Evolutionary conservation across 1,140 invertebrate genomes (phyloP), one percentile per base, ranked within the genome.

Genomic region (Nephila pilipes): DNA sequence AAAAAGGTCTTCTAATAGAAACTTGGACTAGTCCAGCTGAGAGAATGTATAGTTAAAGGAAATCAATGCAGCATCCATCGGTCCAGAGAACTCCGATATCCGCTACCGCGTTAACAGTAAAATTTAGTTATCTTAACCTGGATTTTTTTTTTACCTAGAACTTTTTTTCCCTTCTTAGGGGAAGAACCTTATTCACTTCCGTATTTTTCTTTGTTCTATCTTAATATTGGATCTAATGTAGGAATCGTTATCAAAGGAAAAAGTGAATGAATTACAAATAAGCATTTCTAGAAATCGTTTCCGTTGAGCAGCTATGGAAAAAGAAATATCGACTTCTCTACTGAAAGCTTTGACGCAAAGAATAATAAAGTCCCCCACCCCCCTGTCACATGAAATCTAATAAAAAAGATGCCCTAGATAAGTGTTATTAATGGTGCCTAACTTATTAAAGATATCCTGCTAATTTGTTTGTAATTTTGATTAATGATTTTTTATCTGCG

Each of bases 31-130:
- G 80, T 54, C 36, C 80, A 81, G 80, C 38, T 20, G n/a, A 81
- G 38, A n/a, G 46, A 81, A 81, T 81, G 46, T 55, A 54, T 81
- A 81, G 80, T 81, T 81, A 81, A 85, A 18, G 83, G 83, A 85
- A 85, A 85, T 85, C 80, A 54, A 81, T 81, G 46, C 16, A 5
- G 22, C 46, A 25, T 54, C 46, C 57, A 85, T 58, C 29, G 83
- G 83, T 20, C 18, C 22, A 60, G 25, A 85, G 20, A 58, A 85
- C 16, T 46, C 83, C 83, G 29, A 85, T 85, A 85, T 60, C 57
- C 25, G 29, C 18, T 60, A 16, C 57, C 29, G 18, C 57, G 54
- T 85, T 58, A 85, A 85, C 54, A 85, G 57, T 60, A 14, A 58
- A 60, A 57, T 85, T 85, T 58, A 85, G 83, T 85, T 85, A 85